Evolutionary conservation across 1,140 invertebrate species (phyloP), one percentile per base, ranked within the genome.

Genomic region (Musca vetustissima): DNA sequence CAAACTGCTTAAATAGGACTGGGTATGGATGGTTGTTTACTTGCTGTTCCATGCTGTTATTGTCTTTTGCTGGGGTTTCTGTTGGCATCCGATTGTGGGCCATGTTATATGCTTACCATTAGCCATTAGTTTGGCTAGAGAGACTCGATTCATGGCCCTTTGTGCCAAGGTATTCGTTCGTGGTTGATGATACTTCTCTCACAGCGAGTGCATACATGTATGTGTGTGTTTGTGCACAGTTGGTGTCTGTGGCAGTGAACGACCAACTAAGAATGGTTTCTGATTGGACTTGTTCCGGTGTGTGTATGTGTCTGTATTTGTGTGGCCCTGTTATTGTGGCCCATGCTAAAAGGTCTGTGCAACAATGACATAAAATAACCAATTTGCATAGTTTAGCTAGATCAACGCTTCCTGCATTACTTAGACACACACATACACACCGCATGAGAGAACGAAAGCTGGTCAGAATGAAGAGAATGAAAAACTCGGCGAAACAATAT

Each of bases 351-450:
- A 61, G 57, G 57, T 61, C 32, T 61, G 15, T 61, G 57, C 57
- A 61, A 61, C 57, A 61, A 61, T 61, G 57, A 61, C 57, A 61
- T 61, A 61, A 61, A 61, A 61, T 61, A 61, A 61, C 57, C 57
- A 61, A 61, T 61, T 61, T 61, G 57, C 57, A 61, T 61, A 61
- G 57, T 61, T 61, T 43, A 61, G 57, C 57, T 36, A 61, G 57
- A 36, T 61, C 28, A 61, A 61, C 28, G n/a, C 57, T 61, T 61
- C 28, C 28, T 61, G 57, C 57, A 61, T 61, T 61, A 61, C 57
- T 61, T 61, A 43, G 36, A 61, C 28, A 19, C 57, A 61, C 36
- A 36, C 36, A 52, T 4, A 19, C 17, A 17, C 49, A 0, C 17
- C 4, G n/a, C 49, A 19, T 19, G 17, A 21, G 7, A 52, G 49